Evolutionary conservation across 2,888 invertebrate genomes (phyloP), one percentile per base, ranked within the genome.

Genomic region (Xanthorhoe designata): DNA sequence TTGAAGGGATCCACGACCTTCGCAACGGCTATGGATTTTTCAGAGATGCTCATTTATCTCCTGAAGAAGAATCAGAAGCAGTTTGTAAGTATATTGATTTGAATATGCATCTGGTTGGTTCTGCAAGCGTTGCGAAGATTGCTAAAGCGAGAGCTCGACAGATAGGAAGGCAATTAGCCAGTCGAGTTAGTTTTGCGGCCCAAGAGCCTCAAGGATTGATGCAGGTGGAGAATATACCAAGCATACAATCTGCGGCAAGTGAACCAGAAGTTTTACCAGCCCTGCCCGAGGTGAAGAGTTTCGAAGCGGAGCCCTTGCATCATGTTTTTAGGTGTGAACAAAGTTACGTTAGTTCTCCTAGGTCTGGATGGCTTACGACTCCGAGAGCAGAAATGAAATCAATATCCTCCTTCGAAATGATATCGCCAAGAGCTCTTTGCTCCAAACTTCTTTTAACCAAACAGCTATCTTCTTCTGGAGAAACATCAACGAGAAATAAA

Each of bases 21-120:
- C 85, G 85, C 1, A 82, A 83, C 51, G 92, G 92, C 2, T 90
- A 87, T 60, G 92, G 92, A 0, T 93, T 92, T 70, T 93, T 86
- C 69, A 81, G 92, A 61, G 92, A 93, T 69, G 83, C 84, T 35
- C 86, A 90, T 70, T 74, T 90, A 19, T 77, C 86, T 8, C 88
- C 90, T 0, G 84, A 88, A 68, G 86, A 91, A 64, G 90, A 90
- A 75, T 89, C 88, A 0, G 89, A 90, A 62, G 86, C 86, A 0
- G 86, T 91, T 15, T 91, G 90, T 69, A 79, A 78, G 15, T 91
- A 86, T 66, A 90, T 92, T 19, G 90, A 92, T 58, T 80, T 85
- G 61, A 88, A 91, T 71, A 77, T 80, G 8, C 75, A 87, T 56
- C 74, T 87, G 9, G 76, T 86, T 51, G 82, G 82, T 18, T 86